These are phyloP conservation scores for Vicugna pacos DNA, from an alignment of 2,113 vertebrate genomes.

Conservation along the genomic window DNA sequence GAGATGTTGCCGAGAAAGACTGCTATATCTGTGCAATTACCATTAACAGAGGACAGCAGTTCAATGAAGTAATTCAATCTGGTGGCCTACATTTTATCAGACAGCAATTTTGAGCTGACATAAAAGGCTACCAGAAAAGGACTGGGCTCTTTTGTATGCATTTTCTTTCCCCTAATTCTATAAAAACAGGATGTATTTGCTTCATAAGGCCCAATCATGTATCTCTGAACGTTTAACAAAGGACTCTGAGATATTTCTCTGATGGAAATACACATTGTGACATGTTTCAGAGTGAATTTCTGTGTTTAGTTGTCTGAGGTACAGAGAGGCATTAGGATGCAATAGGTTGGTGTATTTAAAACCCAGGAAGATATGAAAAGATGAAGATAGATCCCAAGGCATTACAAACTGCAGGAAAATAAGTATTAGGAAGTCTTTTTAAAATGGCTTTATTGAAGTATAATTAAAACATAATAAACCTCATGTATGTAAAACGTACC, in stretches of 20 bases:
- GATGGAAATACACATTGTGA: conserved; percentile 10
- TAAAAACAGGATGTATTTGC: conserved; percentile 81
- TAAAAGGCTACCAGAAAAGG: conserved; percentile 85
- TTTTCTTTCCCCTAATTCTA: conserved; percentile 81
- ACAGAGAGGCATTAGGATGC: neutral
- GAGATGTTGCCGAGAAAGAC: conserved; percentile 90
- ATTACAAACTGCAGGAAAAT: neutral
- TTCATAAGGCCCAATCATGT: conserved; percentile 63
- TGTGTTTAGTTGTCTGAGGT: neutral
- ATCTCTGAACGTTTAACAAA: conserved; percentile 64
- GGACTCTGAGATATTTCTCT: neutral
- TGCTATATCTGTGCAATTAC: conserved; percentile 91
- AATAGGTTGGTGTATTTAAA: neutral
- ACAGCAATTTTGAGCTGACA: conserved; percentile 88
- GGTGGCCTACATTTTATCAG: conserved; percentile 92
- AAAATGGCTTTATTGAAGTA: neutral
- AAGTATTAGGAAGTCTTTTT: neutral
- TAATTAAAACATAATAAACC: neutral
- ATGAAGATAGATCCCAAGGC: neutral
- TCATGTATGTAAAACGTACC: neutral
- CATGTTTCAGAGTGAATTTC: neutral
- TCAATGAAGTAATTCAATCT: conserved; percentile 92
- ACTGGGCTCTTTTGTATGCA: conserved; percentile 80
- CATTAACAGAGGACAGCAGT: conserved; percentile 91
- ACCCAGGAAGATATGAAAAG: neutral